Base-by-base conservation (phyloP, 2,113 vertebrate genomes). In the Trochalopteron elliotii region DNA sequence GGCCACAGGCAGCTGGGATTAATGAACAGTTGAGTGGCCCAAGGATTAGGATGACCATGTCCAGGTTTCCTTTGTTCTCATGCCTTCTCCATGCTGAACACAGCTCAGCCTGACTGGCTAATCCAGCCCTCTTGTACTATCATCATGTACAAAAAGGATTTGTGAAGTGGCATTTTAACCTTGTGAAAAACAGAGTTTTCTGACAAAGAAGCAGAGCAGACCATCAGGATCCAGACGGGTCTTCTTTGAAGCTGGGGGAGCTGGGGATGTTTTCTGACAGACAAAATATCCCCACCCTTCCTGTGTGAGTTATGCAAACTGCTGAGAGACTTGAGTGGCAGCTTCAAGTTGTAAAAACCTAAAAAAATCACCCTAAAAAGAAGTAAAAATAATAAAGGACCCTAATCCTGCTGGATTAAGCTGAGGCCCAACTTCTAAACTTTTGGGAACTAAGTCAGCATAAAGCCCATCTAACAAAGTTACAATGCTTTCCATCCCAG, bases 381-480 rank as follows among this genome's bases (percentile, higher is more conserved):
- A 90, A 92, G 22, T 49, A 96, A 93, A 96, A 95, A 95, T 93
- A 95, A 97, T 94, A 95, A 93, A 96, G 83, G 65, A 76, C 53
- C 7, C 47, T 94, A 96, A 96, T 96, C 96, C 95, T 91, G n/a
- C 70, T 45, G 93, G 95, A 96, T 97, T 95, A 94, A 92, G 85
- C 37, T 88, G 92, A 86, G 84, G 85, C 75, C 79, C 71, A 86
- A 39, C 50, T 91, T 96, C 71, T 87, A 93, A 90, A 95, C 84
- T 92, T 90, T 70, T 52, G 85, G 92, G 92, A 96, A 71, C 68
- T 68, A 92, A 83, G 71, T 88, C 56, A 21, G 72, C 56, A 78
- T 65, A 94, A 97, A 96, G 44, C 31, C 35, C 85, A 74, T 55
- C 84, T 93, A 93, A 93, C 64, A 89, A 92, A 95, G 47, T 72